These are phyloP conservation scores for Caenorhabditis brenneri DNA, from an alignment of 1,140 invertebrate genomes.

Conservation along the genomic window DNA sequence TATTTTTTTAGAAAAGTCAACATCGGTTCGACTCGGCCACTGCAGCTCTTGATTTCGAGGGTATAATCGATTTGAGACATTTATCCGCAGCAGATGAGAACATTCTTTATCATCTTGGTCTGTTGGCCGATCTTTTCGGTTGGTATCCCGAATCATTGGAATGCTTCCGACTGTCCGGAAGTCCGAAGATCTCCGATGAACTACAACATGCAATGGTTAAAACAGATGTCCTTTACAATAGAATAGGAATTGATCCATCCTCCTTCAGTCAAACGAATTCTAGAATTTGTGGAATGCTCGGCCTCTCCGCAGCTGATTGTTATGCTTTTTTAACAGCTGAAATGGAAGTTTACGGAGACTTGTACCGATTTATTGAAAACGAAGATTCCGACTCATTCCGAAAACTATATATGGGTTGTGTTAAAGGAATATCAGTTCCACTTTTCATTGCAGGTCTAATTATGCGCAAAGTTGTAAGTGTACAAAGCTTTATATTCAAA, in stretches of 20 bases:
- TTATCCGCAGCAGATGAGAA: neutral
- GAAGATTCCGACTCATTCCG: neutral
- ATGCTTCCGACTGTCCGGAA: neutral
- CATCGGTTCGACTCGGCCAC: constrained; percentile 8
- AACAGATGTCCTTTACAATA: neutral
- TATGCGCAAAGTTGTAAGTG: neutral
- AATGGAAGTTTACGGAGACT: constrained; percentile 14
- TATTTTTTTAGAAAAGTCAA: too few species aligned
- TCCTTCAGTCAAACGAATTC: neutral
- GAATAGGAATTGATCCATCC: neutral
- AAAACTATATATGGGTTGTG: constrained; percentile 3
- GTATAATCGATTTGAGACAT: constrained; percentile 17
- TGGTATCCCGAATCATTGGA: constrained; percentile 20
- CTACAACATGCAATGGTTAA: neutral
- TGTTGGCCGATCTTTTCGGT: constrained; percentile 43
- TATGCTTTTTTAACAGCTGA: constrained; percentile 1
- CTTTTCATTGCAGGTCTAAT: constrained; percentile 39
- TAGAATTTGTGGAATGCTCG: neutral
- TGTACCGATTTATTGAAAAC: neutral
- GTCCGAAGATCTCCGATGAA: neutral
- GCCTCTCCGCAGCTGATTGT: neutral
- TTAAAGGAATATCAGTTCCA: constrained; percentile 29
- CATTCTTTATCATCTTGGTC: constrained; percentile 23
- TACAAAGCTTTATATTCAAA: neutral
- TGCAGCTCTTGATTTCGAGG: constrained; percentile 7